Conservation (phyloP, 2,797 vertebrate species). For the Galaxias olidus region DNA sequence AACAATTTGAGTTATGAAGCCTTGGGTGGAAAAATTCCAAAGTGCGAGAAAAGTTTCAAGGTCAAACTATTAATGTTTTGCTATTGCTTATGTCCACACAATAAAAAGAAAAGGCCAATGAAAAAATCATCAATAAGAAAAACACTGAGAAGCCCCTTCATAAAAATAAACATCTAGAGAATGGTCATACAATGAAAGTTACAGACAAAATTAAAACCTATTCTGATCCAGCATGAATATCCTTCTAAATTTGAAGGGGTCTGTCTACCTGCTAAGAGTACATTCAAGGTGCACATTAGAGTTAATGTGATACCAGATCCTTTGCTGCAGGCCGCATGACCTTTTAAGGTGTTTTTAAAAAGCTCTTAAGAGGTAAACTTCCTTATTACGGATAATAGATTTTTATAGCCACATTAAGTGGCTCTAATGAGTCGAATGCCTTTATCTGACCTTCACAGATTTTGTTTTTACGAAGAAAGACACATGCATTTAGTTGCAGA, state of each 20-base stretch:
- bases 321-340: constrained; percentile 15
- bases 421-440: constrained; percentile 43
- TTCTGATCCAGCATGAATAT: too few relatives aligned
- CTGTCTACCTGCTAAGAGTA: constrained; percentile 22
- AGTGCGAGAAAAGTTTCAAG: constrained; percentile 52
- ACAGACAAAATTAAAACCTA: constrained; percentile 18
- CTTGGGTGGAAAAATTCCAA: not conserved
- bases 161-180: constrained; percentile 7
- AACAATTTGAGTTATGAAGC: too few relatives aligned
- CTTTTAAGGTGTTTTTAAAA: constrained; percentile 39
- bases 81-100: not conserved
- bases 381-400: constrained; percentile 73
- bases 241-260: not conserved
- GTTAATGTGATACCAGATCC: constrained; percentile 76
- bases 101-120: not conserved
- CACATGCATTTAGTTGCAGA: constrained; percentile 29
- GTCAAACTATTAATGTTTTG: constrained; percentile 25
- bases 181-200: constrained; percentile 4
- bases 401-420: constrained; percentile 58
- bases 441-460: constrained; percentile 65
- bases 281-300: constrained; percentile 56
- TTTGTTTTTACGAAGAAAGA: constrained; percentile 23
- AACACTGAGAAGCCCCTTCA: constrained; percentile 2
- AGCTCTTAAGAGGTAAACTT: constrained; percentile 70
- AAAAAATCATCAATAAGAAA: not conserved